A percentile compares a stretch with the other conserved stretches of the same genome.
Conservation (phyloP, 1,140 invertebrate genomes). For the Hyphantria cunea region DNA sequence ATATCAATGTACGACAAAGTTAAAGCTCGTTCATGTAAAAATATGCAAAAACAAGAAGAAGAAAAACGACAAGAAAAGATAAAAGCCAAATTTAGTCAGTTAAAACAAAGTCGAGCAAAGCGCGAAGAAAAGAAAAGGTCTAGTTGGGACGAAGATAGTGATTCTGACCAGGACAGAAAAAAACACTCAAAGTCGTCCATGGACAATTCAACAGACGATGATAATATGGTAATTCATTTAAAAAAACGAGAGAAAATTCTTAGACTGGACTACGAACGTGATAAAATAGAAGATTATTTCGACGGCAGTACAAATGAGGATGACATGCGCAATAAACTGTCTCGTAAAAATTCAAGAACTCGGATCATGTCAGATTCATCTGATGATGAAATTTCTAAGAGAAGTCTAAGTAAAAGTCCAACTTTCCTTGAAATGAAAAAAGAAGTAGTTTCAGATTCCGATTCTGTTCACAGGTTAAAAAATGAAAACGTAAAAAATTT, state of each 20-base stretch:
- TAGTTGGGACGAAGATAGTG: slow-evolving; percentile 92
- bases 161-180: slow-evolving; percentile 81
- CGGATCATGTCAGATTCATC: slow-evolving; percentile 84
- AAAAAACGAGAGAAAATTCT: slow-evolving; percentile 72
- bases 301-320: slow-evolving; percentile 59
- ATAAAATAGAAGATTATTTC: slow-evolving; percentile 68
- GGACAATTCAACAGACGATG: slow-evolving; percentile 83
- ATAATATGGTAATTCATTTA: slow-evolving; percentile 63
- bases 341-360: slow-evolving; percentile 81
- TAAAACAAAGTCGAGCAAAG: slow-evolving; percentile 93
- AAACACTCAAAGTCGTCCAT: slow-evolving; percentile 78
- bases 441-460: slow-evolving; percentile 78
- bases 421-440: slow-evolving; percentile 62
- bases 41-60: slow-evolving; percentile 95
- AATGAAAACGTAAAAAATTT: slow-evolving; percentile 56
- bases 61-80: slow-evolving; percentile 93
- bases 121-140: slow-evolving; percentile 93
- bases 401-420: slow-evolving; percentile 70
- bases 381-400: slow-evolving; percentile 78
- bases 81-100: slow-evolving; percentile 93
- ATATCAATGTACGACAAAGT: slow-evolving; percentile 99
- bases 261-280: slow-evolving; percentile 69
- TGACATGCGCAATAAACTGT: slow-evolving; percentile 74
- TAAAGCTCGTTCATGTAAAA: slow-evolving; percentile 95
- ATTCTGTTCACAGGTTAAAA: slow-evolving; percentile 64